A percentile compares a stretch with the other conserved stretches of the same genome.
phyloP scores from a whole-genome alignment of 2,888 invertebrate genomes.

The Adineta ricciae region DNA sequence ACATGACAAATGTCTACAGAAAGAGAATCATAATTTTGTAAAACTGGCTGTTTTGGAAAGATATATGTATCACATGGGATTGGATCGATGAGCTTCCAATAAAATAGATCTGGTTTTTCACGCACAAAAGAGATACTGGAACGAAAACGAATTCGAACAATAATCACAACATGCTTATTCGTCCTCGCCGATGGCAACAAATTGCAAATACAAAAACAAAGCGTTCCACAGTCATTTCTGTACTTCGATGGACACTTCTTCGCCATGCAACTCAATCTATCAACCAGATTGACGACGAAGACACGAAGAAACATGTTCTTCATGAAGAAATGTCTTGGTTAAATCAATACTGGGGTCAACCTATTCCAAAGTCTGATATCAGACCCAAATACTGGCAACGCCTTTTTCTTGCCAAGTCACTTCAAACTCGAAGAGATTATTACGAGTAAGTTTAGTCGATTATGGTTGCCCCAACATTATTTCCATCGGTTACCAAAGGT shows the following conservation, averaged over 20 bases:
- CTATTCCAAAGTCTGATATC: neutral
- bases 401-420: neutral
- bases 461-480: too few species aligned
- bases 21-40: too few species aligned
- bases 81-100: neutral
- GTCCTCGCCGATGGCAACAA: neutral
- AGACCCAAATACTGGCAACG: neutral
- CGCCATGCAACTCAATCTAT: neutral
- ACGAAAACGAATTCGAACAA: neutral
- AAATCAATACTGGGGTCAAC: neutral
- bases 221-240: neutral
- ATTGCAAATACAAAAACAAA: neutral
- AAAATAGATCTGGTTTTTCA: neutral
- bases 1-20: too few species aligned
- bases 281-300: neutral
- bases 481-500: too few species aligned
- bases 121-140: neutral
- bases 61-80: too few species aligned
- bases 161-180: neutral
- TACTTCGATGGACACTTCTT: slow-evolving; percentile 2
- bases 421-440: neutral
- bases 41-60: too few species aligned
- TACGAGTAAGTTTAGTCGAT: neutral
- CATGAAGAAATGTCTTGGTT: neutral
- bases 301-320: neutral